Evolutionary conservation across 2,888 invertebrate species (phyloP), one percentile per base, ranked within the genome.

Genomic region (Campoletis raptor): DNA sequence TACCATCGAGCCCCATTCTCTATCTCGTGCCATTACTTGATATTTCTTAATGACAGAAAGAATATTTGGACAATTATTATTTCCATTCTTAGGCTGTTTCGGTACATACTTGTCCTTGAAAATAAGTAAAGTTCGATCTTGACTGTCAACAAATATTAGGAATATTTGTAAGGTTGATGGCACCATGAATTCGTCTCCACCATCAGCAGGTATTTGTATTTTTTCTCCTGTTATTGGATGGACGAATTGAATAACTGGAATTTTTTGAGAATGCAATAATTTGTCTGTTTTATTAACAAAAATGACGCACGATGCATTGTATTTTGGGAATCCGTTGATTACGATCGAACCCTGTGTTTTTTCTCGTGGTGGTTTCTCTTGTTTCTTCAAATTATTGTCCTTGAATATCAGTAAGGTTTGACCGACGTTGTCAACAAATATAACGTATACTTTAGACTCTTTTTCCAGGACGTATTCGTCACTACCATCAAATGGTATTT

Each of bases 201-300:
- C 48, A 21, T 78, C 9, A 9, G 37, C 40, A 9, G 85, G 85
- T 6, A 85, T 12, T 30, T 18, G 15, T 1, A 85, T 69, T 6
- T n/a, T 74, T 42, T 61, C 18, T 12, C 30, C 8, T 0, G 85
- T 82, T 12, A 42, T 12, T 15, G 85, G 85, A 79, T 85, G 85
- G 4, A 64, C 40, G n/a, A 81, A 81, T 10, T 82, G 37, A 9
- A 85, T 10, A 0, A 79, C n/a, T 10, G 54, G 24, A 30, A 48
- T 36, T 15, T 52, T 61, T 12, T n/a, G 48, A 3, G 5, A 10
- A 8, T 40, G 45, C 2, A 70, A 4, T 9, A 15, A 30, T 0
- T n/a, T 9, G 18, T 37, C 12, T 0, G 67, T 48, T 2, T 74
- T 24, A 24, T 8, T 76, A 5, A 84, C 61, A n/a, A 48, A n/a